Evolutionary conservation across 2,797 vertebrate species (phyloP).

Genomic region (Prunella strophiata): DNA sequence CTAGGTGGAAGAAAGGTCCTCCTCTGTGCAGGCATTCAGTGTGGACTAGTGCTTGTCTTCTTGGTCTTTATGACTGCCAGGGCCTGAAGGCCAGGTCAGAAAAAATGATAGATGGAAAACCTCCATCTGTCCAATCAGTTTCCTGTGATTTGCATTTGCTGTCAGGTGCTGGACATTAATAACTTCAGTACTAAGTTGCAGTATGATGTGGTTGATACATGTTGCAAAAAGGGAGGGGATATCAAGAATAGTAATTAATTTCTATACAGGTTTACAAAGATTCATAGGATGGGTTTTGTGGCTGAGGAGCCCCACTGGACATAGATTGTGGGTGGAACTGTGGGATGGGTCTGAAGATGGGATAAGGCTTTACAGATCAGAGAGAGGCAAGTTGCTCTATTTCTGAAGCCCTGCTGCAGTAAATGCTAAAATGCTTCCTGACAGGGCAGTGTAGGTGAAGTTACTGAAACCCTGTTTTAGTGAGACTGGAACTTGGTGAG

Average conservation of each 20-base stretch:
- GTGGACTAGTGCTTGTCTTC: not conserved
- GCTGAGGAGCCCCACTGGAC: not conserved
- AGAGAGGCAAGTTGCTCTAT: not conserved
- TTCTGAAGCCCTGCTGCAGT: not conserved
- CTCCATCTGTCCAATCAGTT: not conserved
- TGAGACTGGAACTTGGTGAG: not conserved
- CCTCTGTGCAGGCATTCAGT: not conserved
- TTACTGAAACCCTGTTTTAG: not conserved
- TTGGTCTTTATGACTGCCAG: not conserved
- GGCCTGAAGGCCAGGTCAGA: not conserved
- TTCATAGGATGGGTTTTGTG: not conserved
- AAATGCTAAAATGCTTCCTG: not conserved
- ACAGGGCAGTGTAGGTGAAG: not conserved
- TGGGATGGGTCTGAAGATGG: not conserved
- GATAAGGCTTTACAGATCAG: not conserved
- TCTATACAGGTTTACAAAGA: not conserved
- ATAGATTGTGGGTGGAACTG: not conserved
- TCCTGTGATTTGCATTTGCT: not conserved
- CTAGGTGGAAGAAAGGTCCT: not conserved
- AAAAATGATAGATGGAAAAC: not conserved
- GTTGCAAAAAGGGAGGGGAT: not conserved
- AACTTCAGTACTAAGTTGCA: not conserved
- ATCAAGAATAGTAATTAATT: not conserved
- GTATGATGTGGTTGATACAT: accelerated
- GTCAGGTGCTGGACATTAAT: not conserved